phyloP scores from a whole-genome alignment of 2,113 vertebrate genomes.

The Arenaria interpres region DNA sequence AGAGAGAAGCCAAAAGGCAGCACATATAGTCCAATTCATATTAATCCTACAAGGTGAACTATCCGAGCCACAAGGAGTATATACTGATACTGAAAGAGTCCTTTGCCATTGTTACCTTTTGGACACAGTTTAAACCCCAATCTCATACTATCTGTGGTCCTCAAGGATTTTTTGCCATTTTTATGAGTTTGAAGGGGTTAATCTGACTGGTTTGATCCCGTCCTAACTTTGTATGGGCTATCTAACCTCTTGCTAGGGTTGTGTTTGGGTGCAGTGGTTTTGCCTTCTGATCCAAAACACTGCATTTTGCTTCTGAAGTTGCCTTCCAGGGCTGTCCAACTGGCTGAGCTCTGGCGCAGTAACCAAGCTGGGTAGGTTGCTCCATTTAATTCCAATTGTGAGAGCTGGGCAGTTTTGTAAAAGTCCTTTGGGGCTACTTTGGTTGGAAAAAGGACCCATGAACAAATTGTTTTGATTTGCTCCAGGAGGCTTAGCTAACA shows the following conservation, averaged over 20 bases:
- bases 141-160: neutral
- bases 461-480: neutral
- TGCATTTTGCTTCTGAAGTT: neutral
- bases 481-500: conserved; percentile 14
- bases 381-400: neutral
- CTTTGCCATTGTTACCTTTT: neutral
- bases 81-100: neutral
- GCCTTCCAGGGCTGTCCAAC: neutral
- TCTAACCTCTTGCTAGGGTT: neutral
- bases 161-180: neutral
- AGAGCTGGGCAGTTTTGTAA: neutral
- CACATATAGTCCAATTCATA: neutral
- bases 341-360: neutral
- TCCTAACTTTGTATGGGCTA: neutral
- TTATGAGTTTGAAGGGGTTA: neutral
- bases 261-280: neutral
- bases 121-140: neutral
- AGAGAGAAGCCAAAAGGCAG: neutral
- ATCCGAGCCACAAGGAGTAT: neutral
- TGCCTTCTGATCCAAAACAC: neutral
- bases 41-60: neutral
- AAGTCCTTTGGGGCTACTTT: neutral
- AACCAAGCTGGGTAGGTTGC: neutral
- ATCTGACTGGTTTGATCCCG: neutral
- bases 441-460: neutral